Percentiles rank a stretch among this genome's conserved stretches.
phyloP scores from a whole-genome alignment of 2,888 invertebrate species.

The Sinhomidia bicolor region DNA sequence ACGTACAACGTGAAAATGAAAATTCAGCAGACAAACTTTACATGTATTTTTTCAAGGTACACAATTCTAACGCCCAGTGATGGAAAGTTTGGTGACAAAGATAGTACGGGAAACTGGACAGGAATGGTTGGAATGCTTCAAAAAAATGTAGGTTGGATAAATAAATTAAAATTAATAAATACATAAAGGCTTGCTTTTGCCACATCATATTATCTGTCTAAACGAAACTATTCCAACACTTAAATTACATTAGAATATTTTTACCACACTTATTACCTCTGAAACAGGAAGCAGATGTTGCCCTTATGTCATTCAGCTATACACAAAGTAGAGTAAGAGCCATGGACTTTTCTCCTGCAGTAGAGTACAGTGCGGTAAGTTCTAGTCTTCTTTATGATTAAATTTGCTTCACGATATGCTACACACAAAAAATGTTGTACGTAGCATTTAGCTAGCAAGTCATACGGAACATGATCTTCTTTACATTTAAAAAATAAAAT shows the following conservation, averaged over 20 bases:
- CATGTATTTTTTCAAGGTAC: slow-evolving; percentile 58
- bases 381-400: too few relatives aligned
- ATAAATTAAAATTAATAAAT: too few relatives aligned
- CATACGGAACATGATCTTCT: too few relatives aligned
- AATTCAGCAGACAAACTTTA: too few relatives aligned
- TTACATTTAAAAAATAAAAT: too few relatives aligned
- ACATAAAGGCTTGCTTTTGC: too few relatives aligned
- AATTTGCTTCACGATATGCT: too few relatives aligned
- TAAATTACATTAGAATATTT: background rate
- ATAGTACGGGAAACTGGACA: slow-evolving; percentile 76
- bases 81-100: slow-evolving; percentile 73
- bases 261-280: background rate
- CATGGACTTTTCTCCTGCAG: slow-evolving; percentile 79
- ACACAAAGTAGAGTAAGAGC: slow-evolving; percentile 72
- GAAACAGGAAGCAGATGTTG: slow-evolving; percentile 77
- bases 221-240: background rate
- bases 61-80: slow-evolving; percentile 74
- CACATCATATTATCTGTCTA: too few relatives aligned
- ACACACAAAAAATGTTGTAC: too few relatives aligned
- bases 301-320: slow-evolving; percentile 78
- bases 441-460: too few relatives aligned
- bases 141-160: slow-evolving; percentile 68
- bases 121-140: slow-evolving; percentile 79
- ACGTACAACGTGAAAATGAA: too few relatives aligned
- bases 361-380: slow-evolving; percentile 78